Conservation (phyloP, 2,888 invertebrate species). For the Cancer borealis region DNA sequence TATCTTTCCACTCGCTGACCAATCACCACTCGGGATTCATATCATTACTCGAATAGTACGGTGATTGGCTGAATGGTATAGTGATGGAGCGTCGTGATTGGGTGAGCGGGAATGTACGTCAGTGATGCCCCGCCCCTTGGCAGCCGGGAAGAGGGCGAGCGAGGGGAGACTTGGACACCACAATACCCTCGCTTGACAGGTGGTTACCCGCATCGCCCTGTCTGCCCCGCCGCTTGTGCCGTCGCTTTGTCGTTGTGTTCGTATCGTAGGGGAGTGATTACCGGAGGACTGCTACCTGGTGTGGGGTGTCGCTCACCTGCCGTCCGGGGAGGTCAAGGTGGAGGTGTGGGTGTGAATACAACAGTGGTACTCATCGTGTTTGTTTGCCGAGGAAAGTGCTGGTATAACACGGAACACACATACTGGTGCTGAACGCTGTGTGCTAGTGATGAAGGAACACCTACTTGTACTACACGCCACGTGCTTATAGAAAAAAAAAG, state of each 20-base stretch:
- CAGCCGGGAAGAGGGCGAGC: background rate
- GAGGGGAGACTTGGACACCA: conserved; percentile 53
- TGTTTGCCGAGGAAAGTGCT: background rate
- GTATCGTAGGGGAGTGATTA: background rate
- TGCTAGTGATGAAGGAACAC: background rate
- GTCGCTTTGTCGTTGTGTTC: background rate
- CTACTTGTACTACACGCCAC: background rate
- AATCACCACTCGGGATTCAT: conserved; percentile 55
- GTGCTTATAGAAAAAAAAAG: background rate
- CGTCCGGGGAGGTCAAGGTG: background rate
- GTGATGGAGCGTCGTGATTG: conserved; percentile 46
- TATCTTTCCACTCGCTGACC: conserved; percentile 45
- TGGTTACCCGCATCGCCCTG: conserved; percentile 56
- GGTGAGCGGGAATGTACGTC: conserved; percentile 11
- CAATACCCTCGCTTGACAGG: conserved; percentile 60
- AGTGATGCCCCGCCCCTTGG: conserved; percentile 54
- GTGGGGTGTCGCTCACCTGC: background rate
- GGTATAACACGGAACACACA: background rate
- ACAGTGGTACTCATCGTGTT: background rate
- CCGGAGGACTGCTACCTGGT: background rate
- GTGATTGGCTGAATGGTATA: conserved; percentile 31
- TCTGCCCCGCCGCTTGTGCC: conserved; percentile 37
- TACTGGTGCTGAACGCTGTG: background rate
- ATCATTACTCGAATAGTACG: conserved; percentile 46
- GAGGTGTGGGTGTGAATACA: background rate